phyloP scores from a whole-genome alignment of 2,113 vertebrate genomes.

The Vidua chalybeata region DNA sequence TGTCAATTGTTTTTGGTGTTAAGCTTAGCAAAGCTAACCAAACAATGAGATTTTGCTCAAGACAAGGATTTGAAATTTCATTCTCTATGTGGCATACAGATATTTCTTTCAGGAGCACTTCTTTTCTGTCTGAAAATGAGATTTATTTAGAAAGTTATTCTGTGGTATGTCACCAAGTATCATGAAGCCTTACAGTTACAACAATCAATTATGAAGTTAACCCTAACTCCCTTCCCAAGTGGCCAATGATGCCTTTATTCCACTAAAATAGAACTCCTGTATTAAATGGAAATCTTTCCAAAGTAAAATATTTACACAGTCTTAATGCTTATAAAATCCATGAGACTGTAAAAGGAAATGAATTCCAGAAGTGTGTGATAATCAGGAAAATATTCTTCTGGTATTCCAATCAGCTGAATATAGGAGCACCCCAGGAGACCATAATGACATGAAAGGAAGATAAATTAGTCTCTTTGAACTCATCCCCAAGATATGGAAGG shows the following conservation, averaged over 20 bases:
- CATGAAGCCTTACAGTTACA: neutral
- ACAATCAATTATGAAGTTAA: neutral
- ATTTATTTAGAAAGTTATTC: neutral
- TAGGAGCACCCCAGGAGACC: neutral
- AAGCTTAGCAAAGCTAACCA: neutral
- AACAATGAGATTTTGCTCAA: neutral
- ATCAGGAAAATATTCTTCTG: conserved; percentile 5
- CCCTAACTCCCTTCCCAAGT: neutral
- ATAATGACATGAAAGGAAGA: conserved; percentile 14
- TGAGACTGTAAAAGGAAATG: neutral
- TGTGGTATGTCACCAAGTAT: neutral
- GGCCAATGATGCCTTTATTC: neutral
- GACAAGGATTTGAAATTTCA: neutral
- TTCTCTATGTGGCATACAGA: neutral
- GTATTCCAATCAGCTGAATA: conserved; percentile 13
- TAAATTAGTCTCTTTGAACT: conserved; percentile 36
- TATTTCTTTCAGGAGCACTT: neutral
- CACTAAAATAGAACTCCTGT: neutral
- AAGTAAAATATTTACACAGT: neutral
- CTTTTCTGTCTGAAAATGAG: neutral
- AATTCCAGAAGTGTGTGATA: conserved; percentile 6
- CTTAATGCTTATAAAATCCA: neutral
- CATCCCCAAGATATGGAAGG: neutral
- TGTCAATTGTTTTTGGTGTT: neutral
- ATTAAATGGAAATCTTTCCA: neutral